Percentiles rank a stretch among this genome's conserved stretches.
phyloP scores from a whole-genome alignment of 2,888 invertebrate genomes.

The Netelia melanura region DNA sequence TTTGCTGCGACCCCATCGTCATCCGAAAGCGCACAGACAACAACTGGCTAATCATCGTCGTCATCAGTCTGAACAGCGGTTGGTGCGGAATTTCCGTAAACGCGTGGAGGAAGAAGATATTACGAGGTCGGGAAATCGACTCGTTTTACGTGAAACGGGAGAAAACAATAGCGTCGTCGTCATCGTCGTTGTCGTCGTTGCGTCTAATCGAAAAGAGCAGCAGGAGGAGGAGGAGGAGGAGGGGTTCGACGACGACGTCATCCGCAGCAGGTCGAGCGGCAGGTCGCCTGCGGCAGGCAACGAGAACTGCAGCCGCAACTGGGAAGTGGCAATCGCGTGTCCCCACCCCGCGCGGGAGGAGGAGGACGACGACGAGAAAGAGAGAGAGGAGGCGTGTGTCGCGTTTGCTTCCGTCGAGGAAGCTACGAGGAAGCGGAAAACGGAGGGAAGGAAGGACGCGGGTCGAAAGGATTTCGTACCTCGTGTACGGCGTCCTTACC shows the following conservation, averaged over 20 bases:
- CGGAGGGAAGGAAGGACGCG: constrained; percentile 30
- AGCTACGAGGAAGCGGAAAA: constrained; percentile 5
- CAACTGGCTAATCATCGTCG: constrained; percentile 31
- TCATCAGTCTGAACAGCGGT: constrained; percentile 26
- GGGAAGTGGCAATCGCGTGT: constrained; percentile 21
- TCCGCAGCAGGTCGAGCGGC: constrained; percentile 36
- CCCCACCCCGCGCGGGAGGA: constrained; percentile 21
- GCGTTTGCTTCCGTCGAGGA: background rate
- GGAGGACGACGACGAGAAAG: constrained; percentile 15
- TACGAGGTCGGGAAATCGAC: no score
- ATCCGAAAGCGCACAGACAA: constrained; percentile 49
- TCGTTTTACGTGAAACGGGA: background rate
- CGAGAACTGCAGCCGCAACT: constrained; percentile 52
- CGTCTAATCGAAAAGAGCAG: constrained; percentile 10
- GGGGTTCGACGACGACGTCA: constrained; percentile 54
- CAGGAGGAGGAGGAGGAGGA: constrained; percentile 9
- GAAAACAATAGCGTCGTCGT: constrained; percentile 17
- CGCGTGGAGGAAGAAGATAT: constrained; percentile 38
- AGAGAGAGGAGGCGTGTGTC: constrained; percentile 41
- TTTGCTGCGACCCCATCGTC: constrained; percentile 70
- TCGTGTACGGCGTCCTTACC: constrained; percentile 22
- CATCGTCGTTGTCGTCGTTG: background rate
- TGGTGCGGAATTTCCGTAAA: constrained; percentile 15
- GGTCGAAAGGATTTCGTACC: constrained; percentile 28
- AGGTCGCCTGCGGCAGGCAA: constrained; percentile 29